These are phyloP conservation scores for Endomychus coccineus DNA, from an alignment of 2,888 invertebrate genomes.

Conservation along the genomic window DNA sequence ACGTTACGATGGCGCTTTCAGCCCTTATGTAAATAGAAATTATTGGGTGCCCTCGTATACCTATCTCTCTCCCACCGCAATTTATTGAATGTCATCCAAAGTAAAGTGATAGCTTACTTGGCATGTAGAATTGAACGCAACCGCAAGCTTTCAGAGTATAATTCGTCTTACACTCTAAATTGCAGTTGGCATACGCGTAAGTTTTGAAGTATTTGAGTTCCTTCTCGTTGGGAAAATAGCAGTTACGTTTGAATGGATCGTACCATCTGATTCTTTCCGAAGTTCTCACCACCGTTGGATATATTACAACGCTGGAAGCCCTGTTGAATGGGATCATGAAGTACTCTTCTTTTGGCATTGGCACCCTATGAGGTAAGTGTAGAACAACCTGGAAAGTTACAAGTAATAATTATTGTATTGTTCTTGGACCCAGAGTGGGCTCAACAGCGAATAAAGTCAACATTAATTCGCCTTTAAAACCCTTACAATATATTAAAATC, in stretches of 20 bases:
- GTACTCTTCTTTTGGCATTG: constrained; percentile 58
- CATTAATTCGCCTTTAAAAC: no score
- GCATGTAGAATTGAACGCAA: constrained; percentile 26
- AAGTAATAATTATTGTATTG: no score
- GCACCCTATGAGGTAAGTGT: constrained; percentile 60
- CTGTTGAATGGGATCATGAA: constrained; percentile 60
- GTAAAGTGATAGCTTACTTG: constrained; percentile 22
- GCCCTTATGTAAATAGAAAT: no score
- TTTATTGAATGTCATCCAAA: neutral
- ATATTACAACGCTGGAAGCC: constrained; percentile 60
- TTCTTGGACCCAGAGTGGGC: no score
- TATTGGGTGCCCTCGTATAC: no score
- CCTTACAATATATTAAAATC: no score
- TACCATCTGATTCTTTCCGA: constrained; percentile 5
- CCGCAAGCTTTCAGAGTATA: constrained; percentile 22
- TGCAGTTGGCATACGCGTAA: constrained; percentile 27
- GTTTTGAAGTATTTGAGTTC: constrained; percentile 22
- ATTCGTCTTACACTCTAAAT: constrained; percentile 26
- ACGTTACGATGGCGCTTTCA: no score
- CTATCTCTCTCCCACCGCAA: no score
- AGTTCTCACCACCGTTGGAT: constrained; percentile 36
- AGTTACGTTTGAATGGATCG: constrained; percentile 3
- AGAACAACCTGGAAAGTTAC: constrained; percentile 51
- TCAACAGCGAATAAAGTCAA: no score
- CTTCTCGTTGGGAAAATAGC: constrained; percentile 11